Evolutionary conservation across 2,797 vertebrate species (phyloP).

Genomic region (Scolopax bukidnonensis): DNA sequence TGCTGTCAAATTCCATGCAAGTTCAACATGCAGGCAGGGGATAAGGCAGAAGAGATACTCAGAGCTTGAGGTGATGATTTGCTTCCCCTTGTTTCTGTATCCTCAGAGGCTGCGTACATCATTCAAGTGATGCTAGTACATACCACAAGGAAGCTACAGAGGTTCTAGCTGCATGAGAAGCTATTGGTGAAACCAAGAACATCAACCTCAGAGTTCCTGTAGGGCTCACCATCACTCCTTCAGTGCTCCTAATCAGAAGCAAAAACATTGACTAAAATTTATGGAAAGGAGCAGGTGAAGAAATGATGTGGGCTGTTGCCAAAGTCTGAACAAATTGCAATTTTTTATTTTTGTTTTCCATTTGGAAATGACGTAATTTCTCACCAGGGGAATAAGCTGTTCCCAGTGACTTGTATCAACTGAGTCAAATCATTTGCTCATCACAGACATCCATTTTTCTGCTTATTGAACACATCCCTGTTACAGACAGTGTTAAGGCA

Average conservation of each 20-base stretch:
- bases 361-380: not conserved
- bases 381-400: not conserved
- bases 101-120: not conserved
- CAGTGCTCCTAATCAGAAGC: not conserved
- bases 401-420: not conserved
- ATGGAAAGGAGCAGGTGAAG: not conserved
- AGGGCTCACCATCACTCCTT: not conserved
- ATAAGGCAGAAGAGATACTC: not conserved
- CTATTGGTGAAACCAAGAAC: not conserved
- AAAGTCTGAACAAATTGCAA: not conserved
- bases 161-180: not conserved
- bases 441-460: not conserved
- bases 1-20: not conserved
- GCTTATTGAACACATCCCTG: not conserved
- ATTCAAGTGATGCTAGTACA: not conserved
- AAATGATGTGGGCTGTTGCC: not conserved
- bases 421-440: not conserved
- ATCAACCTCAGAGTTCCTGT: not conserved
- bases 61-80: not conserved
- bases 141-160: not conserved
- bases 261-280: not conserved
- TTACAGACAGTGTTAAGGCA: not conserved
- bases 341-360: not conserved
- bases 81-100: not conserved
- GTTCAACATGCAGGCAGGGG: not conserved